Percentiles rank a stretch among this genome's conserved stretches.
phyloP scores from a whole-genome alignment of 1,140 invertebrate species.

The Ooceraea biroi region DNA sequence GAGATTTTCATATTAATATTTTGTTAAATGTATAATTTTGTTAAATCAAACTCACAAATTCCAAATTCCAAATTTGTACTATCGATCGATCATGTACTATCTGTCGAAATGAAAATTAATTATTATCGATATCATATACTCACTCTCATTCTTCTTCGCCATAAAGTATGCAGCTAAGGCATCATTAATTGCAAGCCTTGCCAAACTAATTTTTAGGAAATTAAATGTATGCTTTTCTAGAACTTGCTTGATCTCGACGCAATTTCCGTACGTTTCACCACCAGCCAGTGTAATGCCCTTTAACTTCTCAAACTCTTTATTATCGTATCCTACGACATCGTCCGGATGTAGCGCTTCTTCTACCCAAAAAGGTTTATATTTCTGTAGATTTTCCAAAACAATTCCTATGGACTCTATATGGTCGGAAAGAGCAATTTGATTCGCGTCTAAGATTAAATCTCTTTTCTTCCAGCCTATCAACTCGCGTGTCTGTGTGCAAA shows the following conservation, averaged over 20 bases:
- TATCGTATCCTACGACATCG: slow-evolving; percentile 94
- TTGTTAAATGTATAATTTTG: background rate
- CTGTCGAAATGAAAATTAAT: background rate
- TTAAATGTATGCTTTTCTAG: slow-evolving; percentile 92
- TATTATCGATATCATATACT: slow-evolving; percentile 25
- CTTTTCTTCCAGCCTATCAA: slow-evolving; percentile 91
- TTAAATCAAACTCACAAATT: background rate
- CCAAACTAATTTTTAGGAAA: slow-evolving; percentile 96
- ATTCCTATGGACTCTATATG: slow-evolving; percentile 78
- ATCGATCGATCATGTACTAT: too few relatives aligned
- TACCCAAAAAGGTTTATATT: slow-evolving; percentile 94
- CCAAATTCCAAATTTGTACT: too few relatives aligned
- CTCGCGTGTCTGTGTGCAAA: slow-evolving; percentile 90
- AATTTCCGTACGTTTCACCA: slow-evolving; percentile 96
- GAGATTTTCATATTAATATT: background rate
- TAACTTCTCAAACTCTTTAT: slow-evolving; percentile 89
- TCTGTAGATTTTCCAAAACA: slow-evolving; percentile 93
- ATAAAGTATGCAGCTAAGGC: slow-evolving; percentile 95
- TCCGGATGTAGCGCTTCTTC: slow-evolving; percentile 97
- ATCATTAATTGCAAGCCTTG: slow-evolving; percentile 95
- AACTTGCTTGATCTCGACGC: slow-evolving; percentile 97
- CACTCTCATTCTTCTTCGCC: slow-evolving; percentile 92
- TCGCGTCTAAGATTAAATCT: slow-evolving; percentile 94
- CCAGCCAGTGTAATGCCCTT: slow-evolving; percentile 94
- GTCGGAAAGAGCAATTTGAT: slow-evolving; percentile 87